phyloP scores from a whole-genome alignment of 2,113 vertebrate genomes.

The Leptosomus discolor region DNA sequence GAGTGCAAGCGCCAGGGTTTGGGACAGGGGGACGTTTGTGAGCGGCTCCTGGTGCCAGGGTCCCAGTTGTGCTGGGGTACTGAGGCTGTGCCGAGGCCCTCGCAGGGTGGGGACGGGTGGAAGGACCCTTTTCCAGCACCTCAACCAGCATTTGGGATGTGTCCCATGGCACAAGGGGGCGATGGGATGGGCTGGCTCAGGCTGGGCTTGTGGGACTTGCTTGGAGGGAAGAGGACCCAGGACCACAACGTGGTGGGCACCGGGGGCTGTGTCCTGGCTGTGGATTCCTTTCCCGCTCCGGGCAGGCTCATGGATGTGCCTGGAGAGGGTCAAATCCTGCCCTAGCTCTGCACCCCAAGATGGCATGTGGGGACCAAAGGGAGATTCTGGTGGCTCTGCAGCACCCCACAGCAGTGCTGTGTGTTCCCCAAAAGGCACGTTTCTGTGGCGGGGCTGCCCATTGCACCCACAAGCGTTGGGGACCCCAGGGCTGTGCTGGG shows the following conservation, averaged over 20 bases:
- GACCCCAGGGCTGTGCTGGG: background rate
- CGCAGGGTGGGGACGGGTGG: fast-evolving
- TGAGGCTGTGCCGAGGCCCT: background rate
- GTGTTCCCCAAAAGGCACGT: fast-evolving
- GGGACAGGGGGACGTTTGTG: background rate
- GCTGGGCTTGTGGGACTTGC: background rate
- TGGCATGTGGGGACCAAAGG: fast-evolving
- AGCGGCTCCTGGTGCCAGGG: background rate
- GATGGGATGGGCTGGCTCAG: background rate
- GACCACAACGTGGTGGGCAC: background rate
- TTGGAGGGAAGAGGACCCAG: background rate
- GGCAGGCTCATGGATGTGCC: background rate
- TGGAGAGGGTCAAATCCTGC: background rate
- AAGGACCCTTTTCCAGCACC: background rate
- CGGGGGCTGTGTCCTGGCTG: background rate
- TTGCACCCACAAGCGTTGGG: fast-evolving
- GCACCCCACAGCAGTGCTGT: background rate
- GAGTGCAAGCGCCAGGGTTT: background rate
- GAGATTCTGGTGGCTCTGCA: background rate
- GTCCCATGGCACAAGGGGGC: background rate
- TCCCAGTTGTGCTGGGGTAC: background rate
- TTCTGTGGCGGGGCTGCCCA: fast-evolving
- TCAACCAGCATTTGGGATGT: background rate
- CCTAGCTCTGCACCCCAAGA: background rate
- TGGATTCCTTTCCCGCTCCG: background rate